Percentiles rank a stretch among this genome's conserved stretches.
Evolutionary conservation across 2,797 vertebrate genomes (phyloP).

Genomic region (Acipenser ruthenus): DNA sequence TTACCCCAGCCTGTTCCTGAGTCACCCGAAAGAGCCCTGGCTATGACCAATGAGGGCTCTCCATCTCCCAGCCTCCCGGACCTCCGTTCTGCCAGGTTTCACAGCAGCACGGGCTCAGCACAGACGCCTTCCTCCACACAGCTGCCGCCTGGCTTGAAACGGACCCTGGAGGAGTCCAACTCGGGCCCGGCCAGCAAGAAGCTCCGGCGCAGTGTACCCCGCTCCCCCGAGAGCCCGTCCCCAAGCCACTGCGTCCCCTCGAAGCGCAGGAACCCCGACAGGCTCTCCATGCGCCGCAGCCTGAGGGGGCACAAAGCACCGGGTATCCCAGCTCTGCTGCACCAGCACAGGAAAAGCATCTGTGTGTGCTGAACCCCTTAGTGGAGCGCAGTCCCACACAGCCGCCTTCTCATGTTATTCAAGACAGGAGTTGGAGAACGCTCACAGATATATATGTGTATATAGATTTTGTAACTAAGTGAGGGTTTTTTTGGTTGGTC

Average conservation of each 20-base stretch:
- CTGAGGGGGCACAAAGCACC: slow-evolving; percentile 71
- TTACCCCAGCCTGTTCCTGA: slow-evolving; percentile 9
- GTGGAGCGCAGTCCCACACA: slow-evolving; percentile 3
- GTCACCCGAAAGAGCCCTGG: neutral
- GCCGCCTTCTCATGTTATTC: slow-evolving; percentile 7
- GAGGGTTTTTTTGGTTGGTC: neutral
- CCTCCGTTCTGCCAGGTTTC: neutral
- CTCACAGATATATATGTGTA: neutral
- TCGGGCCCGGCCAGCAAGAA: slow-evolving; percentile 61
- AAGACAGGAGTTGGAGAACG: neutral
- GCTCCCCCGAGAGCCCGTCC: slow-evolving; percentile 26
- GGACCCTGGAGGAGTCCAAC: slow-evolving; percentile 66
- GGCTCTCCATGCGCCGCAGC: slow-evolving; percentile 60
- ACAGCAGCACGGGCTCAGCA: slow-evolving; percentile 38
- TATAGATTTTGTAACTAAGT: neutral
- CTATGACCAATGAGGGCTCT: slow-evolving; percentile 15
- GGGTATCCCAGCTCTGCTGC: slow-evolving; percentile 64
- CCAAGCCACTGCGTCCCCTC: slow-evolving; percentile 40
- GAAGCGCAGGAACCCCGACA: slow-evolving; percentile 50
- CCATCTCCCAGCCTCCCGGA: neutral
- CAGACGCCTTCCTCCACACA: slow-evolving; percentile 42
- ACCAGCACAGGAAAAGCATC: slow-evolving; percentile 76
- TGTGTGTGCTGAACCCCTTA: slow-evolving; percentile 72
- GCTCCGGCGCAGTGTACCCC: slow-evolving; percentile 38
- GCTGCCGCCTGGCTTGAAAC: slow-evolving; percentile 56